A percentile compares a stretch with the other conserved stretches of the same genome.
Conservation (phyloP, 2,888 invertebrate genomes). For the Coleophora deauratella region DNA sequence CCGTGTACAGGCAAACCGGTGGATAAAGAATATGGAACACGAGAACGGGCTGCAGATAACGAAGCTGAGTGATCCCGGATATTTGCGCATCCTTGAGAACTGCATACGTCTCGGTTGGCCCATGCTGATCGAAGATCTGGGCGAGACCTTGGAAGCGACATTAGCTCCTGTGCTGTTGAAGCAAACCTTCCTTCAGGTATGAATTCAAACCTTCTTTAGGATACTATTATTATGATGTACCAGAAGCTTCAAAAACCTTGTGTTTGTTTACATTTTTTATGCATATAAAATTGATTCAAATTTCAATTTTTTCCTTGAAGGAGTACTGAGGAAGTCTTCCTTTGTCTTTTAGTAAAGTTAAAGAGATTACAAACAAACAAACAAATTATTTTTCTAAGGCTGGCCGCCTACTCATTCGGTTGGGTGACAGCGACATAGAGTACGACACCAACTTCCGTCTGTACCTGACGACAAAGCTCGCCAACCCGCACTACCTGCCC, state of each 20-base stretch:
- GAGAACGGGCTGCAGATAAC: constrained; percentile 82
- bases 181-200: constrained; percentile 83
- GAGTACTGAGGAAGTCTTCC: too few relatives aligned
- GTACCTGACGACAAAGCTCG: constrained; percentile 92
- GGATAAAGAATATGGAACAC: constrained; percentile 92
- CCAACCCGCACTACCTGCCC: constrained; percentile 95
- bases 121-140: constrained; percentile 90
- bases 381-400: too few relatives aligned
- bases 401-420: constrained; percentile 85
- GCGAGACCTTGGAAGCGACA: constrained; percentile 90
- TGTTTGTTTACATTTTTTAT: too few relatives aligned
- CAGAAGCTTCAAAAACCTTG: too few relatives aligned
- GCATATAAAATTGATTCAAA: too few relatives aligned
- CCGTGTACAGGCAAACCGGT: constrained; percentile 82
- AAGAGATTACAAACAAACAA: too few relatives aligned
- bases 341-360: too few relatives aligned
- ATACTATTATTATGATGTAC: too few relatives aligned
- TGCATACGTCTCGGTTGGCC: constrained; percentile 89
- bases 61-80: constrained; percentile 84
- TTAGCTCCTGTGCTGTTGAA: constrained; percentile 87
- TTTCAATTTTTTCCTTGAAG: too few relatives aligned
- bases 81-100: constrained; percentile 85
- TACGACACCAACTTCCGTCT: constrained; percentile 89
- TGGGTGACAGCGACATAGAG: constrained; percentile 93
- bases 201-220: too few relatives aligned